Evolutionary conservation across 2,888 invertebrate species (phyloP).

Genomic region (Nasonovia ribisnigri): DNA sequence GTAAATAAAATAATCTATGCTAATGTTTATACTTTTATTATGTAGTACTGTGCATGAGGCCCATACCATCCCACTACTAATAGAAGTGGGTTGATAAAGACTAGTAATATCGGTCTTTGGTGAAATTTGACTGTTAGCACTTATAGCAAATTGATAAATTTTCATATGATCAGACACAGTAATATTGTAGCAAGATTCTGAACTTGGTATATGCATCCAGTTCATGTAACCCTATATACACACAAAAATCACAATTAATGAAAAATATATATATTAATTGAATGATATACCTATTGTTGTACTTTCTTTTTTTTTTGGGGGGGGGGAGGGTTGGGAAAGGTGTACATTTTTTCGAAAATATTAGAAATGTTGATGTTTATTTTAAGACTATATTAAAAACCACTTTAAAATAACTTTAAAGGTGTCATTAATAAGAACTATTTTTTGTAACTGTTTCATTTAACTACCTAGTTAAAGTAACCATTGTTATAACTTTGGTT

Average conservation of each 20-base stretch:
- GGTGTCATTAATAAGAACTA: neutral
- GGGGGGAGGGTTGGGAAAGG: neutral
- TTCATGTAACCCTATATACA: slow-evolving; percentile 75
- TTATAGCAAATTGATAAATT: slow-evolving; percentile 84
- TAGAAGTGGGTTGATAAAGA: neutral
- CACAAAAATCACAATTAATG: slow-evolving; percentile 53
- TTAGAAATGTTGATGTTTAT: neutral
- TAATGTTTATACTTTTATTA: slow-evolving; percentile 69
- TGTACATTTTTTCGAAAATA: neutral
- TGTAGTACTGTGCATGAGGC: slow-evolving; percentile 79
- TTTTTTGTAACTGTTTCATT: neutral
- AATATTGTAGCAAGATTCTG: slow-evolving; percentile 74
- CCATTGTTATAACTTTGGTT: neutral
- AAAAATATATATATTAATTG: neutral
- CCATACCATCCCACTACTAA: slow-evolving; percentile 89
- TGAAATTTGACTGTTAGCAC: slow-evolving; percentile 78
- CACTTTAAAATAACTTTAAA: neutral
- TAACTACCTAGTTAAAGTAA: neutral
- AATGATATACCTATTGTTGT: neutral
- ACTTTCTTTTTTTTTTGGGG: neutral
- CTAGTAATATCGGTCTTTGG: neutral
- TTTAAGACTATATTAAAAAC: neutral
- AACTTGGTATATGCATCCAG: slow-evolving; percentile 74
- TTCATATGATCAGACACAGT: slow-evolving; percentile 74
- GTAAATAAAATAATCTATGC: neutral